phyloP scores from a whole-genome alignment of 2,113 vertebrate genomes.

The Amphiprion percula region DNA sequence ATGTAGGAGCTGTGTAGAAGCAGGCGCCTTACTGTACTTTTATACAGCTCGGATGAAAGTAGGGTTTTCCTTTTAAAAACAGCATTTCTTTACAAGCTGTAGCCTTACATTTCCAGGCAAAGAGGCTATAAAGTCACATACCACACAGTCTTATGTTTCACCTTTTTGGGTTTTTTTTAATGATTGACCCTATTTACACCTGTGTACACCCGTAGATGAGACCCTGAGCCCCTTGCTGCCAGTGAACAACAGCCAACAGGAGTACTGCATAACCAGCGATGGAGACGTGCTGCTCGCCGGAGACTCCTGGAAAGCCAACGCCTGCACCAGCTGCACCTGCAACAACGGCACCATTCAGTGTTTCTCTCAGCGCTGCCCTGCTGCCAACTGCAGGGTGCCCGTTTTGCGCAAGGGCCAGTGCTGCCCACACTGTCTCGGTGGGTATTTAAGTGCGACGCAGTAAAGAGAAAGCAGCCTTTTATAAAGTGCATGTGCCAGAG shows the following conservation, averaged over 20 bases:
- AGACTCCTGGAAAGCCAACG: constrained; percentile 86
- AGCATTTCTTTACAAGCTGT: not conserved
- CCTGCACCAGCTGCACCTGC: constrained; percentile 88
- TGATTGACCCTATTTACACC: constrained; percentile 9
- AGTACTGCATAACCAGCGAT: constrained; percentile 85
- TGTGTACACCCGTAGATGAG: constrained; percentile 75
- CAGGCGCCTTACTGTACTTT: not conserved
- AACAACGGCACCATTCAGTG: constrained; percentile 86
- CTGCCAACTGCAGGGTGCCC: constrained; percentile 84
- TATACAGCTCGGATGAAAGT: constrained; percentile 1
- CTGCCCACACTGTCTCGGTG: constrained; percentile 88
- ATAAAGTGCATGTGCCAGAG: constrained; percentile 2
- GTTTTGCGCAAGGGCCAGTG: constrained; percentile 88
- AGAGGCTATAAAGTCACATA: not conserved
- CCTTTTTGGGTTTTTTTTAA: not conserved
- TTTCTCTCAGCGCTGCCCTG: constrained; percentile 85
- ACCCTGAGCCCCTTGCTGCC: constrained; percentile 75
- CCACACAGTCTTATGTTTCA: not conserved
- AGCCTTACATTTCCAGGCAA: not conserved
- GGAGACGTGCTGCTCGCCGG: constrained; percentile 85
- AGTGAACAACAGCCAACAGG: constrained; percentile 80
- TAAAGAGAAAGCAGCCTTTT: constrained; percentile 14
- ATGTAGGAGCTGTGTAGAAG: constrained; percentile 2
- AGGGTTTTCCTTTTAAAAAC: not conserved
- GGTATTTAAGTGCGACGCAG: constrained; percentile 38